Base-by-base conservation (phyloP, 2,888 invertebrate species). In the Melipona beecheii region DNA sequence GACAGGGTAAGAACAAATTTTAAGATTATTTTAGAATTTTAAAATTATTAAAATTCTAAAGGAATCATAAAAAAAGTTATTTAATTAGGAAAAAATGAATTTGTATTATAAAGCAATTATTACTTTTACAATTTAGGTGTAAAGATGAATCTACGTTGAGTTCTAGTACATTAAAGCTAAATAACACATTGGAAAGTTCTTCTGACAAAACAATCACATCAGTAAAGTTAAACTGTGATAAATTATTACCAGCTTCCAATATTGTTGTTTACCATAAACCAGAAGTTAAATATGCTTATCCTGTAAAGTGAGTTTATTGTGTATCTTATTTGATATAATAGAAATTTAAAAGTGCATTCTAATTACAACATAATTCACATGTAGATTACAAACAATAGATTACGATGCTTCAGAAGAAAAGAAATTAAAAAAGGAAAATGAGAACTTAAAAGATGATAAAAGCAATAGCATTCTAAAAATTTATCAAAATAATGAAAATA, bases 251-350 rank as follows among this genome's bases (percentile, higher is more conserved):
- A 24, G 81, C 91, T 24, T 90, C 92, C 31, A 91, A 90, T 56
- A 86, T 91, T 31, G 86, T 92, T 75, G 86, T 91, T 73, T 86
- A 90, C 60, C 91, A 89, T 75, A 92, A 92, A 80, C 92, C 93
- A 24, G 93, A 94, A 90, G 90, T 94, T 81, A 94, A 94, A 90
- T 94, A 92, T 88, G 94, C 94, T 74, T 92, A 92, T 82, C 93
- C 93, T 85, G 93, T 94, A 78, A 93, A 93, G 93, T 94, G 89
- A 92, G 92, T 92, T 36, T 43, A 65, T 31, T 15, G 1, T 13
- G 4, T n/a, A 68, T 27, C 27, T 36, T 54, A 54, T 36, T 43
- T 15, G 9, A 70, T 27, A n/a, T 6, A 1, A 31, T 21, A 21
- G 21, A 9, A n/a, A 19, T 36, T 27, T 11, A 60, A 17, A 17